Percentiles rank a stretch among this genome's conserved stretches.
These are phyloP conservation scores for Spodoptera litura DNA, from an alignment of 1,140 invertebrate genomes.

Conservation along the genomic window DNA sequence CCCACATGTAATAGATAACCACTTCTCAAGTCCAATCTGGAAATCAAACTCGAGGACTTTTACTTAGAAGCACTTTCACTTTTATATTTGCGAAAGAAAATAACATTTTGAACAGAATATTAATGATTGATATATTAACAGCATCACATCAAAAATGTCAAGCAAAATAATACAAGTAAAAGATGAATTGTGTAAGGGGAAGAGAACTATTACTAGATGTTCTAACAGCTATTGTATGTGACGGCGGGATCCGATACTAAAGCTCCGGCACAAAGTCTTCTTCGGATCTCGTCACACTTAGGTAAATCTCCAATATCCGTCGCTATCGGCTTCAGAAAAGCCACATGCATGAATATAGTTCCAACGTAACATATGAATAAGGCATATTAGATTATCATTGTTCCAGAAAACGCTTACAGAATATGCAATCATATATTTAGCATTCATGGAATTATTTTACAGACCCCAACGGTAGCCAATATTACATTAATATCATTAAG, in stretches of 20 bases:
- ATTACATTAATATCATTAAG: neutral
- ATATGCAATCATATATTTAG: constrained; percentile 23
- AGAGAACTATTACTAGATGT: constrained; percentile 68
- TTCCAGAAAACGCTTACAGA: constrained; percentile 22
- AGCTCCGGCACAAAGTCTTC: constrained; percentile 68
- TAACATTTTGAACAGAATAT: too few species aligned
- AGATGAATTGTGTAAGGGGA: constrained; percentile 53
- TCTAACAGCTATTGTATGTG: constrained; percentile 62
- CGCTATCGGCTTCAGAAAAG: constrained; percentile 57
- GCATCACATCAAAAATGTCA: neutral
- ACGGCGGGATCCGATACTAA: constrained; percentile 60
- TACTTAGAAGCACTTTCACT: too few species aligned
- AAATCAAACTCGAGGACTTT: too few species aligned
- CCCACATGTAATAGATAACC: neutral
- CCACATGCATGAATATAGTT: constrained; percentile 45
- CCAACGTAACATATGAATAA: constrained; percentile 37
- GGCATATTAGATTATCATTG: constrained; percentile 34
- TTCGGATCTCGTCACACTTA: constrained; percentile 74
- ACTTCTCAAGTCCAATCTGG: too few species aligned
- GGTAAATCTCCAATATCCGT: constrained; percentile 79
- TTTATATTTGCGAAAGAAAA: too few species aligned
- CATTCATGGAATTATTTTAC: constrained; percentile 24
- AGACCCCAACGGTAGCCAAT: neutral
- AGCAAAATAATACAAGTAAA: constrained; percentile 28
- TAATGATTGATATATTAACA: neutral